Percentiles rank a stretch among this genome's conserved stretches.
Evolutionary conservation across 2,113 vertebrate genomes (phyloP).

Genomic region (Odobenus rosmarus): DNA sequence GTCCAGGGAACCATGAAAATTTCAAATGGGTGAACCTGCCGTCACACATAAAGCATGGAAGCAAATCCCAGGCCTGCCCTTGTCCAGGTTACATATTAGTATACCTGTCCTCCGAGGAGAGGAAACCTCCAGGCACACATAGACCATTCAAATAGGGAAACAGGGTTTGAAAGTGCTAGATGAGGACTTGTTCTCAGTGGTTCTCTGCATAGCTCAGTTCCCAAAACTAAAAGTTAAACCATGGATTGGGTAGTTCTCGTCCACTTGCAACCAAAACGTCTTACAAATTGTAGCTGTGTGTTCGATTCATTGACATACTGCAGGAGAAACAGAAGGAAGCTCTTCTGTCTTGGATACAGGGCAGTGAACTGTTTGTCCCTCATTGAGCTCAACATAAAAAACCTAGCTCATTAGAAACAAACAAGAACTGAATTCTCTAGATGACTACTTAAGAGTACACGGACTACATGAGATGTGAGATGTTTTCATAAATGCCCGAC

Average conservation of each 20-base stretch:
- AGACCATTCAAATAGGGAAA: neutral
- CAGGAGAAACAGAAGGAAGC: neutral
- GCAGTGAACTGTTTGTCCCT: neutral
- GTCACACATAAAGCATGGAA: neutral
- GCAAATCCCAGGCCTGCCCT: neutral
- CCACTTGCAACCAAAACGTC: neutral
- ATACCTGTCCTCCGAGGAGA: neutral
- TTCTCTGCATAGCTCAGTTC: neutral
- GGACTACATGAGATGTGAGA: neutral
- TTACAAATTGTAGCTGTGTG: neutral
- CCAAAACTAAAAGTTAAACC: neutral
- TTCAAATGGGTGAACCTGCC: neutral
- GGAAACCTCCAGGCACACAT: neutral
- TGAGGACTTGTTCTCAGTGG: neutral
- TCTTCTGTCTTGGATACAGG: neutral
- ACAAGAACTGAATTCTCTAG: neutral
- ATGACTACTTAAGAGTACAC: neutral
- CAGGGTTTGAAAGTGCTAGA: neutral
- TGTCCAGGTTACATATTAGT: neutral
- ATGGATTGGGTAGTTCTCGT: neutral
- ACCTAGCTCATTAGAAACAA: neutral
- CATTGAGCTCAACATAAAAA: conserved; percentile 23
- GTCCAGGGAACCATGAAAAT: neutral
- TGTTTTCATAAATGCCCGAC: neutral
- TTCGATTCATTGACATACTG: neutral